phyloP scores from a whole-genome alignment of 2,888 invertebrate species.

The Drosophila eohydei region DNA sequence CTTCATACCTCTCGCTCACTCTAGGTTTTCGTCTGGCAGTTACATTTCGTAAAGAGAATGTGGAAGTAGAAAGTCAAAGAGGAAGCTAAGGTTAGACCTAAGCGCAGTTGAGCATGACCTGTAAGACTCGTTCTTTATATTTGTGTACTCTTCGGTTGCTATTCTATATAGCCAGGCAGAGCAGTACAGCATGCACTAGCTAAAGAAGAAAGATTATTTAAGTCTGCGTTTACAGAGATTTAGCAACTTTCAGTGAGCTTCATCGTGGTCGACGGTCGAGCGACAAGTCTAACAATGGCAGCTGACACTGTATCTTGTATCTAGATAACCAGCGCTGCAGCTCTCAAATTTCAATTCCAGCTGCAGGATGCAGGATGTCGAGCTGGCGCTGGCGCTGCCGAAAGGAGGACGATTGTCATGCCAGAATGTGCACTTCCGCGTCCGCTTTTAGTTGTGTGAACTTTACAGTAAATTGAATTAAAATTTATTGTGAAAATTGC shows the following conservation, averaged over 20 bases:
- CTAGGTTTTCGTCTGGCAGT: not conserved
- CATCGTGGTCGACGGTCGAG: not conserved
- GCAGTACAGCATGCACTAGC: slow-evolving; percentile 14
- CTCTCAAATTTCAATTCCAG: slow-evolving; percentile 40
- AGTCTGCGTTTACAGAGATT: not conserved
- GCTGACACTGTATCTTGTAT: slow-evolving; percentile 48
- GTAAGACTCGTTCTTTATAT: no score
- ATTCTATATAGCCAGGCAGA: not conserved
- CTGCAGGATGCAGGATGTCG: slow-evolving; percentile 42
- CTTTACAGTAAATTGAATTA: slow-evolving; percentile 79
- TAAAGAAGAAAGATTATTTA: not conserved
- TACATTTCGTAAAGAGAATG: not conserved
- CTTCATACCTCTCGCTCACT: no score
- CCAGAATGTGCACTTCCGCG: slow-evolving; percentile 80
- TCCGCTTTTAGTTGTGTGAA: slow-evolving; percentile 72
- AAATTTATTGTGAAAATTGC: slow-evolving; percentile 81
- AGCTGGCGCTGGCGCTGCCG: slow-evolving; percentile 27
- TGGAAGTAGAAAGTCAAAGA: not conserved
- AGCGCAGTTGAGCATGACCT: no score
- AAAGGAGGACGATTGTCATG: slow-evolving; percentile 74
- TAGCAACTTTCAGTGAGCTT: not conserved
- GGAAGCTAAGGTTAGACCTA: not conserved
- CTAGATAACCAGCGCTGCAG: slow-evolving; percentile 40
- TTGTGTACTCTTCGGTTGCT: not conserved
- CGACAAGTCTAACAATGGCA: not conserved